Conservation (phyloP, 2,888 invertebrate species). For the Sipha maydis region DNA sequence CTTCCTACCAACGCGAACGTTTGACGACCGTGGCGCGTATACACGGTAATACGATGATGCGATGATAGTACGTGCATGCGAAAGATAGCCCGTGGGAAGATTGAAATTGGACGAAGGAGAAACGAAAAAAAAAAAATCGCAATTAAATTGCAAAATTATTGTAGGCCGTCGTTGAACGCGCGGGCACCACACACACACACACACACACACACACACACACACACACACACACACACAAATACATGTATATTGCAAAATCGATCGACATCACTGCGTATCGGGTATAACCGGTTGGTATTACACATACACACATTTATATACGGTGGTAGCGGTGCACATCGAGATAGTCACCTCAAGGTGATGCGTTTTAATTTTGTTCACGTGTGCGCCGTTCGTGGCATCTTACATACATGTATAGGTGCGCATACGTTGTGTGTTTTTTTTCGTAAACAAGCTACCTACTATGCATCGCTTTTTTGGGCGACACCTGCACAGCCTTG, state of each 20-base stretch:
- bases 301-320: neutral
- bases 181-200: neutral
- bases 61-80: neutral
- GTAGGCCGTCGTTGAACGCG: conserved; percentile 9
- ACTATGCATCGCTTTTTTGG: conserved; percentile 10
- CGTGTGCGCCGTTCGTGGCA: neutral
- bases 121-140: conserved; percentile 8
- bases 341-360: conserved; percentile 55
- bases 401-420: neutral
- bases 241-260: conserved; percentile 47
- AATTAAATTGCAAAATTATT: conserved; percentile 56
- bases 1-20: conserved; percentile 30
- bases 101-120: conserved; percentile 6
- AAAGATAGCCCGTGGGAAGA: conserved; percentile 49
- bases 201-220: neutral
- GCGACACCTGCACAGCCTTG: conserved; percentile 44
- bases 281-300: conserved; percentile 44
- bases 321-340: conserved; percentile 1
- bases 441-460: conserved; percentile 27
- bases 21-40: conserved; percentile 1
- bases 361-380: conserved; percentile 58
- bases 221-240: neutral
- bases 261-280: conserved; percentile 47
- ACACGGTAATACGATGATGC: no score
- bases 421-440: neutral